Percentiles rank a stretch among this genome's conserved stretches.
These are phyloP conservation scores for Pristionchus exspectatus DNA, from an alignment of 2,888 invertebrate genomes.

Conservation along the genomic window DNA sequence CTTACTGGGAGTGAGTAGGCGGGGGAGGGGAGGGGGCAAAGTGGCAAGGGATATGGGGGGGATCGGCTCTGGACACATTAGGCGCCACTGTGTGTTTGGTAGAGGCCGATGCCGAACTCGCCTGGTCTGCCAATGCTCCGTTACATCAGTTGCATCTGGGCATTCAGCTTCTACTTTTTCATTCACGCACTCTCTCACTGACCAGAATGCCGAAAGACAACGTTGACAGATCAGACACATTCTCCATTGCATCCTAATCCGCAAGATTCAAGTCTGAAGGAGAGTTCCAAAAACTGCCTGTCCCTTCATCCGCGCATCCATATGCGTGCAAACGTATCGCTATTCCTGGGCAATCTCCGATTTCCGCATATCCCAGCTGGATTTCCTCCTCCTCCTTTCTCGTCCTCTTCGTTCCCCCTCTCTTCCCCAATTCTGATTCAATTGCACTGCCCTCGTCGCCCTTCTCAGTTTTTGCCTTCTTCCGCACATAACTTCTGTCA, in stretches of 20 bases:
- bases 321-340: not conserved
- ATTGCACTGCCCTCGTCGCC: constrained; percentile 7
- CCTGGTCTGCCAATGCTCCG: not conserved
- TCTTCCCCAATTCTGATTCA: constrained; percentile 18
- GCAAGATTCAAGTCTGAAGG: not conserved
- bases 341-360: constrained; percentile 37
- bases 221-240: too few species aligned
- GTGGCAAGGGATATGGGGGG: constrained; percentile 29
- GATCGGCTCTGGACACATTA: constrained; percentile 47
- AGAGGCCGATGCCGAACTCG: not conserved
- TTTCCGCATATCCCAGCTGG: constrained; percentile 6
- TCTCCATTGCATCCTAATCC: too few species aligned
- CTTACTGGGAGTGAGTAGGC: constrained; percentile 20
- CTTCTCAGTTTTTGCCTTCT: not conserved
- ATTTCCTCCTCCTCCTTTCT: constrained; percentile 18
- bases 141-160: not conserved
- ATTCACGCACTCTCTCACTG: too few species aligned
- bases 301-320: not conserved
- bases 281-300: not conserved
- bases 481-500: constrained; percentile 28
- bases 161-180: too few species aligned
- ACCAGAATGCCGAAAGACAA: too few species aligned
- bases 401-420: not conserved
- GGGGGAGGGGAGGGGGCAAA: not conserved
- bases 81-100: constrained; percentile 39